These are phyloP conservation scores for Grus americana DNA, from an alignment of 2,113 vertebrate genomes.

Conservation along the genomic window DNA sequence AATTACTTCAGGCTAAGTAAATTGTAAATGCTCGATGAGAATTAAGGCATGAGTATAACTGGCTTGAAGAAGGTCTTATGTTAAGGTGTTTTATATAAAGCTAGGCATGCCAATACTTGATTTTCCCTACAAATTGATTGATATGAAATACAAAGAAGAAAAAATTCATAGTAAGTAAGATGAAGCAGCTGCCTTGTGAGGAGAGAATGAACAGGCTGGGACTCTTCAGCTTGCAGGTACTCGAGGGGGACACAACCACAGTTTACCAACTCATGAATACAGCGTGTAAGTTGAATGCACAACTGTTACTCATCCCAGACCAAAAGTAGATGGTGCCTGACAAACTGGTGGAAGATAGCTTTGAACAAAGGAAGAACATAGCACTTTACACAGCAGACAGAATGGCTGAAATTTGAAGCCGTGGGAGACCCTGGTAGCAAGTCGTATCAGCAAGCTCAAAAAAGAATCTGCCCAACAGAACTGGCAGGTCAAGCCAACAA, in stretches of 20 bases:
- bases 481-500: not conserved
- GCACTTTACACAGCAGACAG: too few relatives aligned
- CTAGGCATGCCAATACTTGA: not conserved
- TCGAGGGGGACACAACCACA: rapidly evolving
- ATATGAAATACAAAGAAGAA: not conserved
- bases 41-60: not conserved
- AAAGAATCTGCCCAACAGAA: not conserved
- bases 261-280: not conserved
- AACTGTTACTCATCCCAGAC: not conserved
- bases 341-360: not conserved
- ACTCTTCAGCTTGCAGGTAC: not conserved
- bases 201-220: not conserved
- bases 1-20: not conserved
- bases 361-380: not conserved
- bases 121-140: not conserved
- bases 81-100: not conserved
- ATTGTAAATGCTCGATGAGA: not conserved
- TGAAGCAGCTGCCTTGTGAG: not conserved
- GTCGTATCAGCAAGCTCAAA: rapidly evolving
- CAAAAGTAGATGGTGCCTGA: not conserved
- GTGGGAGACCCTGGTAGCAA: not conserved
- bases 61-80: not conserved
- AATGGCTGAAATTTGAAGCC: not conserved
- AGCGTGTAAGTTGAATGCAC: rapidly evolving
- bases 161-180: not conserved